Conservation (phyloP, 2,113 vertebrate species). For the Elgaria multicarinata region DNA sequence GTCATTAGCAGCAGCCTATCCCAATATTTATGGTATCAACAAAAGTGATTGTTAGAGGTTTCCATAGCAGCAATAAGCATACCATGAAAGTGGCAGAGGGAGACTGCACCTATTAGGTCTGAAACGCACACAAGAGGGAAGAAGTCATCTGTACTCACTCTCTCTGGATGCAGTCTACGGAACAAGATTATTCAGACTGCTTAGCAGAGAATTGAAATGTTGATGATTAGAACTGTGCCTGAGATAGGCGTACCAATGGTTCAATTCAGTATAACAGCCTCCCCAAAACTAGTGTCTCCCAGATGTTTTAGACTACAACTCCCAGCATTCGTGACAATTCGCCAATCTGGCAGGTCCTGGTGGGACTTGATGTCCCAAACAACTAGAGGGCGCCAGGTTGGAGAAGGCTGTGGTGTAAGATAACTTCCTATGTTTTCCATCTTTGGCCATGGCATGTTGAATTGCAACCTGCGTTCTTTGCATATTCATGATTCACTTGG, state of each 20-base stretch:
- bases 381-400: no score
- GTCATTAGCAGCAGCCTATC: neutral
- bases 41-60: neutral
- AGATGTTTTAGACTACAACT: no score
- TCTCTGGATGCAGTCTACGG: neutral
- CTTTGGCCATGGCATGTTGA: no score
- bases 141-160: neutral
- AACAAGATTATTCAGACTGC: neutral
- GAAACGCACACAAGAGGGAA: neutral
- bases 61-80: conserved; percentile 4
- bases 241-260: neutral
- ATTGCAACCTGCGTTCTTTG: neutral
- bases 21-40: conserved; percentile 14
- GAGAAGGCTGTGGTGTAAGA: no score
- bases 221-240: neutral
- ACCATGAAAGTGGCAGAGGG: neutral
- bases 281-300: no score
- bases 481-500: neutral
- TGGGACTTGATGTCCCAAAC: no score
- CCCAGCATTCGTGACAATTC: no score
- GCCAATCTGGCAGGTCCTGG: no score
- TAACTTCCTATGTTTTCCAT: no score
- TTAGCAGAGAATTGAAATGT: conserved; percentile 1
- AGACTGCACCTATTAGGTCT: neutral
- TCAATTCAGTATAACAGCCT: no score